Percentiles rank a stretch among this genome's conserved stretches.
phyloP scores from a whole-genome alignment of 2,113 vertebrate genomes.

The Zosterops pallidus region DNA sequence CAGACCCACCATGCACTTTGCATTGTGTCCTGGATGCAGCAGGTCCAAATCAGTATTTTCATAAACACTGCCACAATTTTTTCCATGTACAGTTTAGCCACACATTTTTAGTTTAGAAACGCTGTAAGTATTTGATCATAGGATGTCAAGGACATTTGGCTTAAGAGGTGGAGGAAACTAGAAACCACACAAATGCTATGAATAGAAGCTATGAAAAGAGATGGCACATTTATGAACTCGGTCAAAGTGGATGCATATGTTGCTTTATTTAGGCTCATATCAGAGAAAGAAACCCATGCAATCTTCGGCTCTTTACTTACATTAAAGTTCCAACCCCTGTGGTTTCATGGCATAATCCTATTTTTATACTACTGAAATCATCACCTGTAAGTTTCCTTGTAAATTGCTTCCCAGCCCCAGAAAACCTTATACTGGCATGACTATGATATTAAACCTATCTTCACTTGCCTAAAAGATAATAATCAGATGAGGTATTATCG shows the following conservation, averaged over 20 bases:
- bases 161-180: constrained; percentile 57
- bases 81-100: neutral
- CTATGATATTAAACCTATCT: neutral
- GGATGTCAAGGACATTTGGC: constrained; percentile 50
- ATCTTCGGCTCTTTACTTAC: neutral
- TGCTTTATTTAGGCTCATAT: constrained; percentile 73
- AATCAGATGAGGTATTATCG: neutral
- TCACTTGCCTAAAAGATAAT: neutral
- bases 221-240: constrained; percentile 43
- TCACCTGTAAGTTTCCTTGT: neutral
- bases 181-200: constrained; percentile 70
- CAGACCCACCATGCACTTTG: neutral
- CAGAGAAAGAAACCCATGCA: constrained; percentile 41
- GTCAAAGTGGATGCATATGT: constrained; percentile 62
- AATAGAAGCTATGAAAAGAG: constrained; percentile 68
- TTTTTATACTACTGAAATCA: neutral
- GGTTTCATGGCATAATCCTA: neutral
- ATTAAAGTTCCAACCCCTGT: neutral
- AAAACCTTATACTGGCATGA: neutral
- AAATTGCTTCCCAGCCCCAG: neutral
- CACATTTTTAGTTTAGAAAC: neutral
- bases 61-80: neutral
- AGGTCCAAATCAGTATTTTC: constrained; percentile 1
- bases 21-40: neutral
- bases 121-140: constrained; percentile 41